Evolutionary conservation across 2,888 invertebrate species (phyloP).

Genomic region (Drosophila siamana): DNA sequence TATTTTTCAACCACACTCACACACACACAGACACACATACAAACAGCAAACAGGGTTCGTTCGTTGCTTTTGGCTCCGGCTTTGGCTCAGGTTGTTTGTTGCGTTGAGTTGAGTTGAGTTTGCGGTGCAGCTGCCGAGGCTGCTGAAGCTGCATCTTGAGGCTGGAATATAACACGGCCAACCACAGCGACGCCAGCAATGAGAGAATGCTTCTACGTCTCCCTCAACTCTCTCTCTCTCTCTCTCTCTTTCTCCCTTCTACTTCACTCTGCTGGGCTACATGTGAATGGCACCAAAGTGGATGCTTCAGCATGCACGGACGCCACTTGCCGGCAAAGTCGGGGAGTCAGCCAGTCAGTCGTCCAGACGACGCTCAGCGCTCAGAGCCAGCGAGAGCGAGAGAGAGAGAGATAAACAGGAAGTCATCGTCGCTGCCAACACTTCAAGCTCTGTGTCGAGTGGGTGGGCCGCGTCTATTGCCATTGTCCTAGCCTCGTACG

Average conservation of each 20-base stretch:
- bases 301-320: constrained; percentile 81
- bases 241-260: no score
- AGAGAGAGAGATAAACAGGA: constrained; percentile 69
- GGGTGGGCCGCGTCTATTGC: constrained; percentile 48
- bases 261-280: constrained; percentile 21
- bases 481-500: constrained; percentile 45
- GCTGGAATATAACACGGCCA: constrained; percentile 56
- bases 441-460: constrained; percentile 76
- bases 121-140: constrained; percentile 30
- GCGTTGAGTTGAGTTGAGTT: constrained; percentile 21
- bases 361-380: constrained; percentile 62
- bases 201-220: neutral
- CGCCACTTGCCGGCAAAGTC: constrained; percentile 62
- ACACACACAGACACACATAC: no score
- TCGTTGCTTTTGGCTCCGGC: constrained; percentile 30
- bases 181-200: constrained; percentile 54
- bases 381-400: constrained; percentile 40
- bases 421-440: constrained; percentile 74
- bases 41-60: no score
- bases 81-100: constrained; percentile 29
- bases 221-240: no score
- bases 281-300: constrained; percentile 80
- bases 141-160: constrained; percentile 43
- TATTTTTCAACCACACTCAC: constrained; percentile 55
- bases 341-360: constrained; percentile 31